These are phyloP conservation scores for Labrus mixtus DNA, from an alignment of 2,113 vertebrate genomes.

Conservation along the genomic window DNA sequence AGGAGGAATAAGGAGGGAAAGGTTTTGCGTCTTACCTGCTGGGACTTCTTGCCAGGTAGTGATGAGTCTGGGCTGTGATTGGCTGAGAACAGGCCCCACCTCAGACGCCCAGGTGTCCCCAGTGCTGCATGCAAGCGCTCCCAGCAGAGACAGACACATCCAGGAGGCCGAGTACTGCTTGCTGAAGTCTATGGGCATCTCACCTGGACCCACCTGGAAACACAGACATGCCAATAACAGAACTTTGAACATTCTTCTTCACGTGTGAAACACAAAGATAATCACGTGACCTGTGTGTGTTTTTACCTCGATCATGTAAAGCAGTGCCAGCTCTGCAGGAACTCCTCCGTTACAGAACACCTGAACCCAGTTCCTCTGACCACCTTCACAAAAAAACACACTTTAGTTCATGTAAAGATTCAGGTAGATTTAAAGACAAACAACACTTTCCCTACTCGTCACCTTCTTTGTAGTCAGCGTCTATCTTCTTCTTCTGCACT, in stretches of 20 bases:
- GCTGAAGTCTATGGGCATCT: slow-evolving; percentile 93
- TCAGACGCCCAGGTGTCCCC: slow-evolving; percentile 98
- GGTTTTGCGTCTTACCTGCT: slow-evolving; percentile 82
- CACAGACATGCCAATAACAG: not conserved
- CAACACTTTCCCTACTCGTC: not conserved
- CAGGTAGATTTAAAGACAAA: no score
- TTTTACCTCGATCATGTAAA: slow-evolving; percentile 94
- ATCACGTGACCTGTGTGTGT: no score
- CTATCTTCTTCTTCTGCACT: slow-evolving; percentile 89
- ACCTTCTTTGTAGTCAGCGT: slow-evolving; percentile 97
- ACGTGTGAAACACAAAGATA: no score
- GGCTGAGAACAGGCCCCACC: slow-evolving; percentile 90
- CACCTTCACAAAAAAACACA: slow-evolving; percentile 81
- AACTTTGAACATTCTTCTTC: no score
- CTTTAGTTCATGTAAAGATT: not conserved
- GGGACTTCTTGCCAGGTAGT: slow-evolving; percentile 96
- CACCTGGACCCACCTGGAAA: slow-evolving; percentile 89
- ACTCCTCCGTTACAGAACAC: slow-evolving; percentile 96
- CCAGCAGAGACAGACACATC: slow-evolving; percentile 96
- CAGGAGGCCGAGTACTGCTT: slow-evolving; percentile 94
- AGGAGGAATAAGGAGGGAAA: no score
- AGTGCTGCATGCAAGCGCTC: slow-evolving; percentile 89
- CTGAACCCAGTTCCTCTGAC: slow-evolving; percentile 96
- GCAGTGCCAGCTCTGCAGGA: slow-evolving; percentile 92
- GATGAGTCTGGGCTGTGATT: slow-evolving; percentile 89